Percentiles rank a stretch among this genome's conserved stretches.
phyloP scores from a whole-genome alignment of 64 coral and sea anemone species.

The Catalaphyllia jardinei region DNA sequence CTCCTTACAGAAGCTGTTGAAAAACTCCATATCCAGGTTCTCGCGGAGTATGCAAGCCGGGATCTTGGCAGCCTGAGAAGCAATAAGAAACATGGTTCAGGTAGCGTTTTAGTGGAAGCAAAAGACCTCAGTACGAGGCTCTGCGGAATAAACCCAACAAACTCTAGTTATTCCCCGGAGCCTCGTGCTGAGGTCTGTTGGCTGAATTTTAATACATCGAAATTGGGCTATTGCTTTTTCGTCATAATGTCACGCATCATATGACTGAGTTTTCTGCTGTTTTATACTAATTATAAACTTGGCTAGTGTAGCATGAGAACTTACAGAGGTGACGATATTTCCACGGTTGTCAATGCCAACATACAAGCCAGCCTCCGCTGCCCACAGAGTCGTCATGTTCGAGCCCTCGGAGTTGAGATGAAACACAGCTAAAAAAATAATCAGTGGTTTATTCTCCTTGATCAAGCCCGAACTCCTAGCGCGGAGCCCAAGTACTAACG shows the following conservation, averaged over 20 bases:
- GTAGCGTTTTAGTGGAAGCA: background rate
- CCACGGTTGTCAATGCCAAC: slow-evolving; percentile 45
- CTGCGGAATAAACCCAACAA: too few species aligned
- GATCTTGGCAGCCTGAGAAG: slow-evolving; percentile 22
- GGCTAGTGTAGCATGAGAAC: background rate
- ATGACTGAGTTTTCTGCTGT: too few species aligned
- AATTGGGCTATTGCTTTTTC: too few species aligned
- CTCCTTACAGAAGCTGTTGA: slow-evolving; percentile 27
- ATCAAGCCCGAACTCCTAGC: too few species aligned
- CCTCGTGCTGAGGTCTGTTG: too few species aligned
- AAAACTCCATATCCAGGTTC: slow-evolving; percentile 38
- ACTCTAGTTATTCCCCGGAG: too few species aligned
- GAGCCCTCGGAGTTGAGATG: slow-evolving; percentile 26
- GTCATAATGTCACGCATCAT: too few species aligned
- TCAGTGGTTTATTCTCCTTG: background rate
- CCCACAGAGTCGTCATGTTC: slow-evolving; percentile 28
- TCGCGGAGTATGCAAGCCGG: slow-evolving; percentile 19
- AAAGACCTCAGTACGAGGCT: too few species aligned
- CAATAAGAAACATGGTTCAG: background rate
- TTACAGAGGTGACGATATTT: slow-evolving; percentile 25
- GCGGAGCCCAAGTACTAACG: too few species aligned
- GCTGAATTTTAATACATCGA: too few species aligned
- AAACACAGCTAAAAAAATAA: slow-evolving; percentile 11
- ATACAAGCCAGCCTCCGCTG: slow-evolving; percentile 17
- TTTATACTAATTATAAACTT: too few species aligned